These are phyloP conservation scores for Catocala sponsa DNA, from an alignment of 2,888 invertebrate genomes.

Conservation along the genomic window DNA sequence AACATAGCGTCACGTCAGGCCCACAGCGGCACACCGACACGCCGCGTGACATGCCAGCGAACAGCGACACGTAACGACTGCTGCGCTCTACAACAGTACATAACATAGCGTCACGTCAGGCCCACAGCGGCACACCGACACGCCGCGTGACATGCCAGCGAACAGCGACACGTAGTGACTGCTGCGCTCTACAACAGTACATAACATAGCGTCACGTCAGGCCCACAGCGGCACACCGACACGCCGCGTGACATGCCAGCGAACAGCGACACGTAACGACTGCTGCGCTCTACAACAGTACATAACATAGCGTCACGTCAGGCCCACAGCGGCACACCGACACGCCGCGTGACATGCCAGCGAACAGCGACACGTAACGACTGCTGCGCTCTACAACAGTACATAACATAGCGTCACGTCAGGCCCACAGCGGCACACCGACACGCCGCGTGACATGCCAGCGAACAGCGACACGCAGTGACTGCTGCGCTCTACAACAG, in stretches of 20 bases:
- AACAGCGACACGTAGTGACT: constrained; percentile 68
- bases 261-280: constrained; percentile 69
- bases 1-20: constrained; percentile 43
- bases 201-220: constrained; percentile 34
- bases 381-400: constrained; percentile 60
- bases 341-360: constrained; percentile 62
- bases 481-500: constrained; percentile 59
- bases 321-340: constrained; percentile 63
- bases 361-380: constrained; percentile 66
- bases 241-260: constrained; percentile 62
- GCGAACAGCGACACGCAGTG: constrained; percentile 67
- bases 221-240: constrained; percentile 52
- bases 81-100: constrained; percentile 56
- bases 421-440: constrained; percentile 54
- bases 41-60: constrained; percentile 61
- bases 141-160: constrained; percentile 61
- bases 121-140: constrained; percentile 54
- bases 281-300: constrained; percentile 59
- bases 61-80: constrained; percentile 68
- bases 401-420: background rate
- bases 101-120: constrained; percentile 34
- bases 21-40: constrained; percentile 53
- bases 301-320: constrained; percentile 20
- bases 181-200: constrained; percentile 59
- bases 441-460: constrained; percentile 63